Evolutionary conservation across 2,113 vertebrate genomes (phyloP).

Genomic region (Leucosticte australis): DNA sequence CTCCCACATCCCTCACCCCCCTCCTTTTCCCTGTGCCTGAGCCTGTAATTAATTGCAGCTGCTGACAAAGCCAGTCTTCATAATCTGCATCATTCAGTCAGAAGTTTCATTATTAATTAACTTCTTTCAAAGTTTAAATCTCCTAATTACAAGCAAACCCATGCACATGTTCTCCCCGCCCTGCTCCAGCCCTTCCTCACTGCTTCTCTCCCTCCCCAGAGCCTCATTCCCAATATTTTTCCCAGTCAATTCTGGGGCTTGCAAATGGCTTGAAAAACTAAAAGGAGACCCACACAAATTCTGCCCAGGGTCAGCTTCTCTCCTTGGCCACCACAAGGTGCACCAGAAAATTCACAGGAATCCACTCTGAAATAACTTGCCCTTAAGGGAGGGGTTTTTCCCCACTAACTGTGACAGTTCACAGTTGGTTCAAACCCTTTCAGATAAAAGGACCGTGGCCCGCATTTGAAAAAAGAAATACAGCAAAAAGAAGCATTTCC

Average conservation of each 20-base stretch:
- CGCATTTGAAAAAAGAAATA: not conserved
- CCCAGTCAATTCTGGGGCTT: not conserved
- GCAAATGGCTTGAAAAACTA: not conserved
- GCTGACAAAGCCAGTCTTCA: slow-evolving; percentile 68
- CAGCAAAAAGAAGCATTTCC: not conserved
- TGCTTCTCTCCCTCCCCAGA: not conserved
- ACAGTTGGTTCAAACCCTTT: not conserved
- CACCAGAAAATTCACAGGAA: not conserved
- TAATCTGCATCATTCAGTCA: slow-evolving; percentile 56
- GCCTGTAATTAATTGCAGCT: slow-evolving; percentile 75
- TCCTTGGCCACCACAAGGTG: not conserved
- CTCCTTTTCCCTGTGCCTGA: slow-evolving; percentile 40
- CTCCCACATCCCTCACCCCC: not conserved
- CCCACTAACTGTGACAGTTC: not conserved
- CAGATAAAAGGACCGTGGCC: not conserved
- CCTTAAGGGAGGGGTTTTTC: not conserved
- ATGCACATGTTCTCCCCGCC: not conserved
- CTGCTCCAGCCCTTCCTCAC: not conserved
- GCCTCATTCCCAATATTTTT: not conserved
- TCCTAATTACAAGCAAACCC: slow-evolving; percentile 67
- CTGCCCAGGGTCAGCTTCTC: not conserved
- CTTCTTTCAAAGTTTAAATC: slow-evolving; percentile 71
- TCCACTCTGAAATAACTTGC: not conserved
- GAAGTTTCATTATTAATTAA: slow-evolving; percentile 76
- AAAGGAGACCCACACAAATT: not conserved